Percentiles rank a stretch among this genome's conserved stretches.
Conservation (phyloP, 2,888 invertebrate species). For the Ochlodes sylvanus region DNA sequence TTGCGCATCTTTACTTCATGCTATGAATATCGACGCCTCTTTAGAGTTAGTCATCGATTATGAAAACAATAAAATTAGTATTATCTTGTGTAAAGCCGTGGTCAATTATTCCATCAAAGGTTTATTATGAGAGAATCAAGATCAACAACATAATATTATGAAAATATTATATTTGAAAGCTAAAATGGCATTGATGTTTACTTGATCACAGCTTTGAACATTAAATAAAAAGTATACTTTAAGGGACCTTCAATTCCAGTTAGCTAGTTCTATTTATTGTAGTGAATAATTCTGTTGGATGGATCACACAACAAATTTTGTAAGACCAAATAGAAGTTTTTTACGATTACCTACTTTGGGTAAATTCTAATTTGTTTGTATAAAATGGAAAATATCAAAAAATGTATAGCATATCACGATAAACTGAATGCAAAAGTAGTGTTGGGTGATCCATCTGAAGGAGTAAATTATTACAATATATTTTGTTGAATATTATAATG, state of each 20-base stretch:
- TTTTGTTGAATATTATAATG: constrained; percentile 79
- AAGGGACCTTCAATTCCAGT: constrained; percentile 85
- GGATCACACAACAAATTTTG: constrained; percentile 73
- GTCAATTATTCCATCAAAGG: constrained; percentile 67
- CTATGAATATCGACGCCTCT: constrained; percentile 82
- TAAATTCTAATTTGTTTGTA: constrained; percentile 75
- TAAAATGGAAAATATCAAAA: constrained; percentile 77
- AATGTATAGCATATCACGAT: constrained; percentile 80
- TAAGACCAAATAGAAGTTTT: constrained; percentile 82
- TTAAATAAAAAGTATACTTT: constrained; percentile 78
- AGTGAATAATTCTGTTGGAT: constrained; percentile 75
- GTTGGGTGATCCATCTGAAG: constrained; percentile 69
- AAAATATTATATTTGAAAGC: constrained; percentile 29
- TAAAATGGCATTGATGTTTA: constrained; percentile 47
- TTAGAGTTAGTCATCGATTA: constrained; percentile 81
- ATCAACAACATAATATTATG: not conserved
- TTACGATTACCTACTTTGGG: constrained; percentile 76
- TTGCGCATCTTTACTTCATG: constrained; percentile 79
- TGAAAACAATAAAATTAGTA: constrained; percentile 81
- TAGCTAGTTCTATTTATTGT: constrained; percentile 84
- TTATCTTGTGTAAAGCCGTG: constrained; percentile 70
- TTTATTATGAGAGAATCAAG: constrained; percentile 27
- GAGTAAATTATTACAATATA: constrained; percentile 76
- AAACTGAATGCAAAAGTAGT: constrained; percentile 62
- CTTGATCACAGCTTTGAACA: constrained; percentile 77